These are phyloP conservation scores for Panopea generosa DNA, from an alignment of 2,888 invertebrate genomes.

Conservation along the genomic window DNA sequence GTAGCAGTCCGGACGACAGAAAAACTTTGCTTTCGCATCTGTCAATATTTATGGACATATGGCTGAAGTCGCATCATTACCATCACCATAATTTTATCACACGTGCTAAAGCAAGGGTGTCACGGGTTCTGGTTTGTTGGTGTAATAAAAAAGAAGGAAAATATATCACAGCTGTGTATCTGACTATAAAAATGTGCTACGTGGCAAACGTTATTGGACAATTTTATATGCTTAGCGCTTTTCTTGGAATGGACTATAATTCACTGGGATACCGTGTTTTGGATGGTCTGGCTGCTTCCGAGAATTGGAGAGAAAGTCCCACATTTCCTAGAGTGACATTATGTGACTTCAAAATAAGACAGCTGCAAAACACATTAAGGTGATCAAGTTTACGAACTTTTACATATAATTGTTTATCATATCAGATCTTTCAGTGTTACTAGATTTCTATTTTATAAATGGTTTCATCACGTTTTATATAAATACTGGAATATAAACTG, in stretches of 20 bases:
- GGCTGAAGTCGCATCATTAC: conserved; percentile 64
- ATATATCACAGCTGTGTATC: conserved; percentile 66
- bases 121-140: conserved; percentile 58
- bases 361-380: conserved; percentile 76
- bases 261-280: conserved; percentile 67
- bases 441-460: no score
- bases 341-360: conserved; percentile 75
- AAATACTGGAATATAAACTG: no score
- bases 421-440: no score
- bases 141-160: conserved; percentile 68
- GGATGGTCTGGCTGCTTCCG: conserved; percentile 37
- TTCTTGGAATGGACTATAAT: conserved; percentile 65
- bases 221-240: conserved; percentile 68
- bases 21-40: conserved; percentile 53
- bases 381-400: conserved; percentile 7
- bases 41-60: conserved; percentile 64
- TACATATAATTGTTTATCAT: conserved; percentile 24
- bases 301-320: conserved; percentile 62
- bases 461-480: no score
- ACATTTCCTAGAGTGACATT: conserved; percentile 71
- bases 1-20: conserved; percentile 46
- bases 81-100: conserved; percentile 62
- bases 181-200: conserved; percentile 67
- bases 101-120: conserved; percentile 52
- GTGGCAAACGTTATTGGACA: conserved; percentile 65